Conservation (phyloP, 2,113 vertebrate genomes). For the Hystrix cristata region DNA sequence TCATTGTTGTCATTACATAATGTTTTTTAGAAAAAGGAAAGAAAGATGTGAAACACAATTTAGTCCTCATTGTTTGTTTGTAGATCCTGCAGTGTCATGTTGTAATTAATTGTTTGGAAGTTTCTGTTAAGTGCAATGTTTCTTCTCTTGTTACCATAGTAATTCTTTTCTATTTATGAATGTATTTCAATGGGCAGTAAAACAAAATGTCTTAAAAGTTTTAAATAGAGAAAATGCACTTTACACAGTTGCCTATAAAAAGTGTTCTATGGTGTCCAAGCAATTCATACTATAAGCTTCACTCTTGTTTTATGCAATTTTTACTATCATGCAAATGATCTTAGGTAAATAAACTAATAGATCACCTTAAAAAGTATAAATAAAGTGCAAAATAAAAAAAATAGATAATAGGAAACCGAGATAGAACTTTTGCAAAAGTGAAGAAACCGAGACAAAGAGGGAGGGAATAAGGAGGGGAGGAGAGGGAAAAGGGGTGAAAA, state of each 20-base stretch:
- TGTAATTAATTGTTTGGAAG: constrained; percentile 95
- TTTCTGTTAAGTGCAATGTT: constrained; percentile 94
- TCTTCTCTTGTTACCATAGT: constrained; percentile 93
- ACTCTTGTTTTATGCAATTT: constrained; percentile 99
- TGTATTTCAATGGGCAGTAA: constrained; percentile 99
- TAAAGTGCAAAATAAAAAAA: neutral
- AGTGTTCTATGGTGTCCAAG: constrained; percentile 99
- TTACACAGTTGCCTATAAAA: constrained; percentile 99
- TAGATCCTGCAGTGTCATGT: constrained; percentile 94
- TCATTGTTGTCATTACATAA: constrained; percentile 93
- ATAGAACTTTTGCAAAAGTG: neutral
- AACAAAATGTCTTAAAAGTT: constrained; percentile 99
- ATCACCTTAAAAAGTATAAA: constrained; percentile 91
- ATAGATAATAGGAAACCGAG: neutral
- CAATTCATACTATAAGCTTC: constrained; percentile 99
- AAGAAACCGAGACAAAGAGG: neutral
- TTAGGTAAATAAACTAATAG: constrained; percentile 99
- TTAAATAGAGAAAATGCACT: constrained; percentile 99
- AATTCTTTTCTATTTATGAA: constrained; percentile 98
- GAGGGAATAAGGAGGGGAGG: neutral
- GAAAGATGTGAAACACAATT: constrained; percentile 97
- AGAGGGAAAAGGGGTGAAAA: neutral
- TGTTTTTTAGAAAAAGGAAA: constrained; percentile 89
- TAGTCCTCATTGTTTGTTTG: constrained; percentile 98
- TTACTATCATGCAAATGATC: constrained; percentile 99